Evolutionary conservation across 2,888 invertebrate species (phyloP).

Genomic region (Gymnocheta viridis): DNA sequence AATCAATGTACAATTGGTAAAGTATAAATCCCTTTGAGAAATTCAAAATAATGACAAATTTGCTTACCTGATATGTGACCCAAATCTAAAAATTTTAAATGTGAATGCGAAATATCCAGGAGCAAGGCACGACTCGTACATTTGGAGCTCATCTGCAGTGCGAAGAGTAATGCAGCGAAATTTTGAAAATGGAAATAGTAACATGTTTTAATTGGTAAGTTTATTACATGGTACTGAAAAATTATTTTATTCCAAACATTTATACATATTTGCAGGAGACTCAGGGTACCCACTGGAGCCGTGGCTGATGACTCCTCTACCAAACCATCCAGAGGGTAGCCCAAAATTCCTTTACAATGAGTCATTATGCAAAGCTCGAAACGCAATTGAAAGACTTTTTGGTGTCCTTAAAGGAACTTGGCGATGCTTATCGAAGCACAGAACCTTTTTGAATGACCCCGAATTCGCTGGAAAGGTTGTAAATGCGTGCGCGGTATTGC

Average conservation of each 20-base stretch:
- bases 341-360: neutral
- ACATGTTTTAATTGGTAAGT: too few relatives aligned
- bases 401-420: too few relatives aligned
- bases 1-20: too few relatives aligned
- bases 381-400: neutral
- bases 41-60: constrained; percentile 5
- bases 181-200: constrained; percentile 26
- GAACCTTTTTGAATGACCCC: neutral
- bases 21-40: neutral
- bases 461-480: neutral
- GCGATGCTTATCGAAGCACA: neutral
- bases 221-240: neutral
- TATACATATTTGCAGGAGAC: neutral
- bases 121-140: constrained; percentile 23
- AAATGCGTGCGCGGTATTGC: too few relatives aligned
- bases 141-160: constrained; percentile 33
- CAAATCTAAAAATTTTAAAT: too few relatives aligned
- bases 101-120: constrained; percentile 20
- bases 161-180: constrained; percentile 31
- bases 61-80: too few relatives aligned
- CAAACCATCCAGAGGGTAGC: neutral
- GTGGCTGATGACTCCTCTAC: constrained; percentile 9
- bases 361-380: neutral
- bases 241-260: neutral
- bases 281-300: constrained; percentile 4